Percentiles rank a stretch among this genome's conserved stretches.
phyloP scores from a whole-genome alignment of 2,888 invertebrate species.

The Mimachlamys varia region DNA sequence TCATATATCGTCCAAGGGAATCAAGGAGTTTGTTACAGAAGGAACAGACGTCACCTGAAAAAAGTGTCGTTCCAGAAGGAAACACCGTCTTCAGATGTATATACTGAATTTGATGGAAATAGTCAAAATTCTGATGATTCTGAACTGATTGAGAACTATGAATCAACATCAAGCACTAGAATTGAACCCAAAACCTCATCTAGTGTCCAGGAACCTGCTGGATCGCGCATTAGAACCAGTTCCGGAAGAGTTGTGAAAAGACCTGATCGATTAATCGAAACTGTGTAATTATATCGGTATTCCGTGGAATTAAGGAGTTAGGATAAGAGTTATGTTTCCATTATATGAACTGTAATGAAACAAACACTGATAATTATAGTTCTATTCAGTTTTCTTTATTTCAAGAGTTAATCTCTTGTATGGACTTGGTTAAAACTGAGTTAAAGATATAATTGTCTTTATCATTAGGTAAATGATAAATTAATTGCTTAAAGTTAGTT shows the following conservation, averaged over 20 bases:
- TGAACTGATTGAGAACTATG: not conserved
- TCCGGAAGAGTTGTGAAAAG: not conserved
- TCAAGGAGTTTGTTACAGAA: not conserved
- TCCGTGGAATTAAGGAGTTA: no score
- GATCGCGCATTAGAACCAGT: not conserved
- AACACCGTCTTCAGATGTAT: no score
- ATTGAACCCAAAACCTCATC: not conserved
- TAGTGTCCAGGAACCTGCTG: not conserved
- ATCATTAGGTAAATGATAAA: no score
- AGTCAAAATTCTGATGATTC: not conserved
- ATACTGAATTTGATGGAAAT: not conserved
- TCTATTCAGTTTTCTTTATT: no score
- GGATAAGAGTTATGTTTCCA: no score
- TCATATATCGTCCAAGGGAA: not conserved
- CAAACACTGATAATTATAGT: no score
- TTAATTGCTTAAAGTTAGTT: no score
- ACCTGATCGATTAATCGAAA: not conserved
- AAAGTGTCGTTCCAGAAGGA: no score
- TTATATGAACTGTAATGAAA: no score
- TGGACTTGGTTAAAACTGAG: no score
- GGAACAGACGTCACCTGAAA: not conserved
- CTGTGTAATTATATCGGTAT: slow-evolving; percentile 20
- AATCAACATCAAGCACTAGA: not conserved
- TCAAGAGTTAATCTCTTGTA: no score
- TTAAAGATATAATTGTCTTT: no score